Conservation (phyloP, 2,113 vertebrate species). For the Cottus gobio region DNA sequence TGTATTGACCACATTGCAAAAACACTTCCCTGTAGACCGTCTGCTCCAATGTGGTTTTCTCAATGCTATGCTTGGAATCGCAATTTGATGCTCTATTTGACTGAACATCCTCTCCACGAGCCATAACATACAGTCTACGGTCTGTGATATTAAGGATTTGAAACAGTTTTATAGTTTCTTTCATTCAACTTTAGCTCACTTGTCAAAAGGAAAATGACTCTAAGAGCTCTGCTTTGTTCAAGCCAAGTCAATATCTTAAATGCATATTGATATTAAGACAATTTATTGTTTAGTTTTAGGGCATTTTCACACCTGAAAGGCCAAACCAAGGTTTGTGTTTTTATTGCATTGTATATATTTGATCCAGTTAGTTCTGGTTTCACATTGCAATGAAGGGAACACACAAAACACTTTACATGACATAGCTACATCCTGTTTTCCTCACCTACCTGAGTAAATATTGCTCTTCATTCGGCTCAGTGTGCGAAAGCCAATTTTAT, state of each 20-base stretch:
- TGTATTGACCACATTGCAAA: constrained; percentile 63
- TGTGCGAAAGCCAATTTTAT: neutral
- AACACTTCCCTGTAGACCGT: constrained; percentile 40
- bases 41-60: constrained; percentile 30
- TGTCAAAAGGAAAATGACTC: neutral
- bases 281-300: too few species aligned
- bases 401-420: neutral
- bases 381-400: neutral
- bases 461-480: neutral
- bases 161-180: constrained; percentile 10
- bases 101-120: constrained; percentile 19
- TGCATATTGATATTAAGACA: neutral
- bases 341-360: neutral
- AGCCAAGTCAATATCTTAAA: neutral
- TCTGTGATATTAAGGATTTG: constrained; percentile 34
- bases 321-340: neutral
- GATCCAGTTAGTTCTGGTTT: neutral
- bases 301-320: neutral
- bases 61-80: constrained; percentile 47
- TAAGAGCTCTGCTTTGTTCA: neutral
- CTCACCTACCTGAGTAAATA: neutral
- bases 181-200: neutral
- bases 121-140: neutral
- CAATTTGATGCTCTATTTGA: constrained; percentile 55
- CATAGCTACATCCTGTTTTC: neutral